Conservation (phyloP, 2,888 invertebrate genomes). For the Linnaemya vulpina region DNA sequence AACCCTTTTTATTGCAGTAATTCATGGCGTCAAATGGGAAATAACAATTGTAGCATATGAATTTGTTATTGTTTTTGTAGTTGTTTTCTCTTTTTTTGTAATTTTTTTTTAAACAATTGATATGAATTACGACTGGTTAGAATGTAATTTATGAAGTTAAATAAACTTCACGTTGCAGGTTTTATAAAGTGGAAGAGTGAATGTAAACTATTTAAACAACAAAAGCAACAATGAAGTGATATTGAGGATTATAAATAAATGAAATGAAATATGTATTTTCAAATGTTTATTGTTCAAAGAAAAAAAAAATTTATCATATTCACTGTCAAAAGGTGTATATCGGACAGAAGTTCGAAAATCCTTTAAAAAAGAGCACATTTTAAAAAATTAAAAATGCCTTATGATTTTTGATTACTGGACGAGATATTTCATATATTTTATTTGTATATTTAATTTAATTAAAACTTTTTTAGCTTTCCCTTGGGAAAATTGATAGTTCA, state of each 20-base stretch:
- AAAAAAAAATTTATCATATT: not conserved
- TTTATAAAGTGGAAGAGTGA: not conserved
- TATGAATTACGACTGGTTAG: constrained; percentile 42
- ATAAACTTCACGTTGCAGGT: constrained; percentile 12
- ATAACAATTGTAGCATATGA: not conserved
- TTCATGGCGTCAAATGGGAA: constrained; percentile 28
- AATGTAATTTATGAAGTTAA: constrained; percentile 53
- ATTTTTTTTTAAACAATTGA: constrained; percentile 16
- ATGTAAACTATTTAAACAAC: not conserved
- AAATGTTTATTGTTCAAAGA: not conserved
- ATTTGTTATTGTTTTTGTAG: not conserved
- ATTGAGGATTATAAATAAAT: constrained; percentile 1
- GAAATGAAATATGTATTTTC: not conserved
- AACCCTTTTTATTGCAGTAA: not conserved
- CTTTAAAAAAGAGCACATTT: too few species aligned
- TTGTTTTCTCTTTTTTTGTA: constrained; percentile 12
- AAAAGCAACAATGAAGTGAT: constrained; percentile 2
- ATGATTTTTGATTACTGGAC: too few species aligned
- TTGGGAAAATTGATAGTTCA: too few species aligned
- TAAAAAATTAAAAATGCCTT: too few species aligned
- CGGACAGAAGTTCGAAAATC: too few species aligned
- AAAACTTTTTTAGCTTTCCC: too few species aligned
- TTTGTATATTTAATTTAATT: too few species aligned
- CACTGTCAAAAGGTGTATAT: too few species aligned
- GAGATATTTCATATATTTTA: too few species aligned